Conservation (phyloP, 2,888 invertebrate genomes). For the Callyntrura sp. region DNA sequence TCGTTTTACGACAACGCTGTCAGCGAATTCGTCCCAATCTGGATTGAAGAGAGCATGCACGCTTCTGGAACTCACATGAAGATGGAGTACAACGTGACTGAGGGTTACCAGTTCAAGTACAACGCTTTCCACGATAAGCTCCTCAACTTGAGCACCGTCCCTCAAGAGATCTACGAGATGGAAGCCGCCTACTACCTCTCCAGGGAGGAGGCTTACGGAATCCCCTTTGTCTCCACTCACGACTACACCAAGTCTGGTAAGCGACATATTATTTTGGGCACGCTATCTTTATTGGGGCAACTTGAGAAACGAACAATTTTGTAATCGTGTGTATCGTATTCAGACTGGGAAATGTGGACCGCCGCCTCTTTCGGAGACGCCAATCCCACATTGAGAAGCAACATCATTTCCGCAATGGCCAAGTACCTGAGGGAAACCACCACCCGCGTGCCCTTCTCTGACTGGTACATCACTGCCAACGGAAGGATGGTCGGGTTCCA, state of each 20-base stretch:
- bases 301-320: neutral
- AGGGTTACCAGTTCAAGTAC: slow-evolving; percentile 83
- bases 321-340: slow-evolving; percentile 23
- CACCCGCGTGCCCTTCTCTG: slow-evolving; percentile 79
- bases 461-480: slow-evolving; percentile 81
- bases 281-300: too few relatives aligned
- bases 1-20: slow-evolving; percentile 74
- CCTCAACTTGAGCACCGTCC: slow-evolving; percentile 76
- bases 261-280: neutral
- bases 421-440: slow-evolving; percentile 71
- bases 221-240: slow-evolving; percentile 80
- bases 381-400: slow-evolving; percentile 65
- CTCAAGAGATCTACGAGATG: slow-evolving; percentile 76
- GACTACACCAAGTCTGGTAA: slow-evolving; percentile 82
- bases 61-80: slow-evolving; percentile 77
- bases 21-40: slow-evolving; percentile 63
- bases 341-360: slow-evolving; percentile 83
- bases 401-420: slow-evolving; percentile 67
- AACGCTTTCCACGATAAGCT: slow-evolving; percentile 82
- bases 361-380: slow-evolving; percentile 81
- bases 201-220: slow-evolving; percentile 80
- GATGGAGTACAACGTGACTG: slow-evolving; percentile 82
- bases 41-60: slow-evolving; percentile 78
- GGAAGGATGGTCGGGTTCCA: slow-evolving; percentile 72
- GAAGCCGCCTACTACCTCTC: slow-evolving; percentile 80